Evolutionary conservation across 2,888 invertebrate genomes (phyloP), one percentile per base, ranked within the genome.

Genomic region (Tachina fera): DNA sequence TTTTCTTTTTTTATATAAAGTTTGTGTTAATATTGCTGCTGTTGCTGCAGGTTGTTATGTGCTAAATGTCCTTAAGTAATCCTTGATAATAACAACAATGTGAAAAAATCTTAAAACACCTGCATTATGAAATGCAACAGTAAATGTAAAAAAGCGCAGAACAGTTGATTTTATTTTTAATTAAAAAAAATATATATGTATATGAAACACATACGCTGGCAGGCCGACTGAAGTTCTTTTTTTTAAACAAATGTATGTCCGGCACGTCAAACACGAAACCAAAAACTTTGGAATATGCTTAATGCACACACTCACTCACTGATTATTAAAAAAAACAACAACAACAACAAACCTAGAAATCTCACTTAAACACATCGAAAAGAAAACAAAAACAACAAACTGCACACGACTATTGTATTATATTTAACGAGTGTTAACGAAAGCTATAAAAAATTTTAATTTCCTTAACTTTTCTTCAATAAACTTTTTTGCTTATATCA

Each of bases 21-120:
- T 72, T 53, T 72, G 45, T 70, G 53, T 63, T 9, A 68, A 43
- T 58, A 39, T 3, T 56, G 16, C 51, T 58, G 58, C n/a, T 72
- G 39, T 11, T 49, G 19, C 39, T 49, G 61, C 70, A 2, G 41
- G 41, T 60, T 63, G 56, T 0, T 10, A 43, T 80, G 22, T n/a
- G 63, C 75, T 75, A 65, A 86, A 79, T 79, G 82, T 79, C 65
- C 78, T 82, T 65, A 78, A 82, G 53, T 86, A 79, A 82, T 82
- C 85, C 85, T 86, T 82, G 75, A 75, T 43, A 75, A 75, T 79
- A 79, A 75, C 74, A 79, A 78, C 63, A 80, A 68, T 72, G 19
- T 16, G 31, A 10, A 65, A 61, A 56, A 76, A 63, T 47, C 58
- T 82, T 76, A 63, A 82, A 76, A 43, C 76, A 61, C n/a, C 75